Base-by-base conservation (phyloP, 2,888 invertebrate genomes). In the Scelioninae gen. 1 region DNA sequence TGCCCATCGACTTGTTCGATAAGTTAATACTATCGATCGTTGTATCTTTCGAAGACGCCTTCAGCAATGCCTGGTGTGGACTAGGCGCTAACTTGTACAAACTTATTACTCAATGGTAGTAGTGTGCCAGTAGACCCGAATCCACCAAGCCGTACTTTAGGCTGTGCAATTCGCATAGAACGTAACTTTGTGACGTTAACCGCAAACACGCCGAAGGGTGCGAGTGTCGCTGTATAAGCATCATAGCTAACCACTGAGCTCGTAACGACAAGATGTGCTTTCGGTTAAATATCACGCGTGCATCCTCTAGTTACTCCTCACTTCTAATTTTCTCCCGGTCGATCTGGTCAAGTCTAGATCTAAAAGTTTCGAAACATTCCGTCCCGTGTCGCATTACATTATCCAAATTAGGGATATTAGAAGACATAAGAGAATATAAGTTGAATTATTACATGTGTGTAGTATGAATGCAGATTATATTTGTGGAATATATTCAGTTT, bases 221-320 rank as follows among this genome's bases (percentile, higher is more conserved):
- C 86, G 87, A 87, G 89, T 87, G 85, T 87, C 86, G 89, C 88
- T 90, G 60, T 69, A 90, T 88, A 90, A 90, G 88, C 89, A 88
- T 89, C 89, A 88, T 88, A 90, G 87, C 87, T 88, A 89, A 91
- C 90, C 89, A 85, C 90, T 86, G 76, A 86, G 87, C 88, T 88
- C 89, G 87, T 91, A 90, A 90, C 88, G 88, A 88, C 90, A 89
- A 90, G 90, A 90, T 89, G 90, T 87, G 90, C 89, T 89, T 89
- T 88, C 88, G 87, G 89, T 87, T 89, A 89, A 88, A 82, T 85
- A 85, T 88, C 86, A 88, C 87, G 87, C 87, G 86, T 88, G 86
- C 85, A 87, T 34, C 32, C n/a, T 29, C 45, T 83, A 83, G 80
- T 87, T 85, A 43, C 7, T 15, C 69, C 15, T 29, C 23, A 29